Percentiles rank a stretch among this genome's conserved stretches.
phyloP scores from a whole-genome alignment of 2,113 vertebrate species.

The Prunella himalayana region DNA sequence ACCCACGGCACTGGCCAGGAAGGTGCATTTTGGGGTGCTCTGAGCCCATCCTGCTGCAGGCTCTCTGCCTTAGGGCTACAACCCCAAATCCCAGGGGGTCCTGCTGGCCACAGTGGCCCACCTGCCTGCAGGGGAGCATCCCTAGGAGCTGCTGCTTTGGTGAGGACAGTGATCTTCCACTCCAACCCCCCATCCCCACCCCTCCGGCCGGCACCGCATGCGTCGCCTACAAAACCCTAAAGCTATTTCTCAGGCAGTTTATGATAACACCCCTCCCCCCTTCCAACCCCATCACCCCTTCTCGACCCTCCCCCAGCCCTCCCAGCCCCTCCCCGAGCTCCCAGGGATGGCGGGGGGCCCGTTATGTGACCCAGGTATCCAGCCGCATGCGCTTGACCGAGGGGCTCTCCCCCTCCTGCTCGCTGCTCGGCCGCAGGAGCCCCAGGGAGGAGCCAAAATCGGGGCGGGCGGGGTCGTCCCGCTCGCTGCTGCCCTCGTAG shows the following conservation, averaged over 20 bases:
- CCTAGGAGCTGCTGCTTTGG: background rate
- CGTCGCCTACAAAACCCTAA: slow-evolving; percentile 60
- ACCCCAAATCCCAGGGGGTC: background rate
- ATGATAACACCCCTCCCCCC: background rate
- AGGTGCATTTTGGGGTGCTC: background rate
- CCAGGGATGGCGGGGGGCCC: slow-evolving; percentile 3
- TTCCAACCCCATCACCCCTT: background rate
- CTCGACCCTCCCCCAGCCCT: background rate
- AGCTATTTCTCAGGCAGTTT: slow-evolving; percentile 67
- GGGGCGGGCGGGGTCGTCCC: slow-evolving; percentile 79
- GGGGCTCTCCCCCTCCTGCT: slow-evolving; percentile 83
- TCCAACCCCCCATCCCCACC: accelerated
- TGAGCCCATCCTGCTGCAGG: background rate
- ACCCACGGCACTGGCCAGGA: background rate
- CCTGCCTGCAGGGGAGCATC: background rate
- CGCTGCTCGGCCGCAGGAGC: slow-evolving; percentile 79
- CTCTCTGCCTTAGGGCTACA: background rate
- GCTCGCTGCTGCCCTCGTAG: slow-evolving; percentile 89
- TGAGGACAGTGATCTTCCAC: background rate
- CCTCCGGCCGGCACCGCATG: background rate
- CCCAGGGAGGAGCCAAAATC: slow-evolving; percentile 83
- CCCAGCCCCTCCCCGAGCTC: background rate
- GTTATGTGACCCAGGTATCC: slow-evolving; percentile 92
- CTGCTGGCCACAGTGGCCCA: background rate
- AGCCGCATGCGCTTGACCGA: slow-evolving; percentile 91